These are phyloP conservation scores for Phasia obesa DNA, from an alignment of 2,888 invertebrate species.

Conservation along the genomic window DNA sequence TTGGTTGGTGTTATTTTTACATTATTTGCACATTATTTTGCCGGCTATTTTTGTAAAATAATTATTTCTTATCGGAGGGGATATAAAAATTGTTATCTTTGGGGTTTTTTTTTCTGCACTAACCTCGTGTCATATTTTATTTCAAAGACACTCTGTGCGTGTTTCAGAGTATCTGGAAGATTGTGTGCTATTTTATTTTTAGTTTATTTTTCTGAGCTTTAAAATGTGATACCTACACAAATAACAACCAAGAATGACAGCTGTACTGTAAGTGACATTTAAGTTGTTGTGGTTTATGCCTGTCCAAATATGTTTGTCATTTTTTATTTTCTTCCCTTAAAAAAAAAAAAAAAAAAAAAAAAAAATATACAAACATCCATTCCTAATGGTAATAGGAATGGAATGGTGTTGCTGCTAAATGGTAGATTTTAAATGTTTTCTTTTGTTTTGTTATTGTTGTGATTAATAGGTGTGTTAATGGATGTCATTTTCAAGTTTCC, in stretches of 20 bases:
- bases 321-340: constrained; percentile 26
- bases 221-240: constrained; percentile 45
- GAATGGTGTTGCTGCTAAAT: neutral
- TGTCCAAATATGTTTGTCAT: constrained; percentile 27
- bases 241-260: constrained; percentile 55
- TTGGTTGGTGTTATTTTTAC: constrained; percentile 36
- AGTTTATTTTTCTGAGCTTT: constrained; percentile 32
- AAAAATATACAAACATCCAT: neutral
- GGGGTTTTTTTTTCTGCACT: constrained; percentile 32
- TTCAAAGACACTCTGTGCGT: constrained; percentile 27
- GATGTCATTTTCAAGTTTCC: constrained; percentile 80
- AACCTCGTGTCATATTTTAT: constrained; percentile 48
- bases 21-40: constrained; percentile 68
- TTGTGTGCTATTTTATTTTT: constrained; percentile 20
- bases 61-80: constrained; percentile 1
- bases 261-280: constrained; percentile 60
- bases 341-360: neutral
- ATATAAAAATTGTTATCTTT: constrained; percentile 27
- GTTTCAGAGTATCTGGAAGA: neutral
- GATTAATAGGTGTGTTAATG: constrained; percentile 82
- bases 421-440: constrained; percentile 44
- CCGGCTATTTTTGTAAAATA: constrained; percentile 19
- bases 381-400: neutral
- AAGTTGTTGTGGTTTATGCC: constrained; percentile 31
- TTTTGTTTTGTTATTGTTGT: constrained; percentile 71